These are phyloP conservation scores for Neoarius graeffei DNA, from an alignment of 2,113 vertebrate species.

Conservation along the genomic window DNA sequence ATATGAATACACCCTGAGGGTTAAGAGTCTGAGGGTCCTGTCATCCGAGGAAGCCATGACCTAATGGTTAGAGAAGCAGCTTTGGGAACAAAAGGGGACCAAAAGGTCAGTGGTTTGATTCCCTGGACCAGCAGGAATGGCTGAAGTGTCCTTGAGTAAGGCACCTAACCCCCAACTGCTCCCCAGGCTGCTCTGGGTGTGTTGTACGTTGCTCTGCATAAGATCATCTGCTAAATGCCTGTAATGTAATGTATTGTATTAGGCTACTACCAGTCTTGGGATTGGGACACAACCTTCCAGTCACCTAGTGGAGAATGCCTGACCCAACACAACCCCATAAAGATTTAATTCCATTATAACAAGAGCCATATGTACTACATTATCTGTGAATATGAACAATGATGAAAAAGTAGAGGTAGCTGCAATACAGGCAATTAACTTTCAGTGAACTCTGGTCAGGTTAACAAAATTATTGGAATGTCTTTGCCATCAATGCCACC, in stretches of 20 bases:
- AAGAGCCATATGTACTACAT: not conserved
- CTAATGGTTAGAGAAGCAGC: too few relatives aligned
- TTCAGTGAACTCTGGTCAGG: not conserved
- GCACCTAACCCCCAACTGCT: too few relatives aligned
- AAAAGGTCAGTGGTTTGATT: too few relatives aligned
- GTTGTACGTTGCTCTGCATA: too few relatives aligned
- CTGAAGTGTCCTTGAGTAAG: too few relatives aligned
- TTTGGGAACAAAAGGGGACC: too few relatives aligned
- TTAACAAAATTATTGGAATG: not conserved
- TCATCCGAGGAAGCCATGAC: too few relatives aligned
- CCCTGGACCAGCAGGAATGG: too few relatives aligned
- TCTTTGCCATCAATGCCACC: not conserved
- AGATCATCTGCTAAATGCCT: too few relatives aligned
- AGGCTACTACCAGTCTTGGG: too few relatives aligned
- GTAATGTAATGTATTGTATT: not conserved
- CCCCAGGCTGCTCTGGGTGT: too few relatives aligned
- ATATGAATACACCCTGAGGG: not conserved
- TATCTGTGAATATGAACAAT: not conserved
- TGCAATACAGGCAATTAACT: not conserved
- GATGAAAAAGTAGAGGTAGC: not conserved
- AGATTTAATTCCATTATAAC: not conserved
- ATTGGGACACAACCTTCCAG: not conserved
- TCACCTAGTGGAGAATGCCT: not conserved
- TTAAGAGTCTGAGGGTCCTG: not conserved
- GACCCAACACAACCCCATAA: not conserved